A percentile compares a stretch with the other conserved stretches of the same genome.
These are phyloP conservation scores for Rosalia funebris DNA, from an alignment of 2,888 invertebrate genomes.

Conservation along the genomic window DNA sequence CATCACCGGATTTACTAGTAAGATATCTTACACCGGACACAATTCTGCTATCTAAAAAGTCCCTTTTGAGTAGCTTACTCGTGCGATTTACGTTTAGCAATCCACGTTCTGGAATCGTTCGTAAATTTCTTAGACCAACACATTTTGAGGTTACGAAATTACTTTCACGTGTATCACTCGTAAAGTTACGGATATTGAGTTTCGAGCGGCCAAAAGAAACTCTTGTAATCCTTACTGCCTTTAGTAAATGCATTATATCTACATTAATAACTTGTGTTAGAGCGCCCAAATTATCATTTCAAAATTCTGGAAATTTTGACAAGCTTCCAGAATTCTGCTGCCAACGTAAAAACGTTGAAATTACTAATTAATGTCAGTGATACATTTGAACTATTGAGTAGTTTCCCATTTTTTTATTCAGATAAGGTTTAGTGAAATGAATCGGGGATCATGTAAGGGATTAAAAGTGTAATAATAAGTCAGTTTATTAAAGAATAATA, in stretches of 20 bases:
- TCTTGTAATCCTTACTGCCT: conserved; percentile 19
- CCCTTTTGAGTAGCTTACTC: conserved; percentile 15
- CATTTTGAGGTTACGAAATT: conserved; percentile 21
- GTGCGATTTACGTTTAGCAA: neutral
- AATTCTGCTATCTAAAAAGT: conserved; percentile 13
- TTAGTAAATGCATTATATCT: conserved; percentile 30
- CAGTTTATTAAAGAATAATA: too few species aligned
- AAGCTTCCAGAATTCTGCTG: neutral
- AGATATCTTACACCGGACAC: conserved; percentile 39
- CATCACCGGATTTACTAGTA: conserved; percentile 44
- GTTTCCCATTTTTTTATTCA: too few species aligned
- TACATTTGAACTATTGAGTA: neutral
- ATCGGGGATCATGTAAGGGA: too few species aligned
- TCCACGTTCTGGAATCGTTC: conserved; percentile 1
- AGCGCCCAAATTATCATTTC: neutral
- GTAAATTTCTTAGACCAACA: conserved; percentile 8
- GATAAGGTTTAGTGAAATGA: too few species aligned
- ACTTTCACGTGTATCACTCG: conserved; percentile 17
- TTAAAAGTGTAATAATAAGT: too few species aligned
- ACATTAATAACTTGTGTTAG: neutral
- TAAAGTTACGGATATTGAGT: conserved; percentile 15
- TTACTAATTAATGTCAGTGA: neutral
- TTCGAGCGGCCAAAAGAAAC: conserved; percentile 13
- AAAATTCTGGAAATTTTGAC: neutral
- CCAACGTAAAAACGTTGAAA: neutral